Evolutionary conservation across 2,888 invertebrate genomes (phyloP).

Genomic region (Cosmorhoe ocellata): DNA sequence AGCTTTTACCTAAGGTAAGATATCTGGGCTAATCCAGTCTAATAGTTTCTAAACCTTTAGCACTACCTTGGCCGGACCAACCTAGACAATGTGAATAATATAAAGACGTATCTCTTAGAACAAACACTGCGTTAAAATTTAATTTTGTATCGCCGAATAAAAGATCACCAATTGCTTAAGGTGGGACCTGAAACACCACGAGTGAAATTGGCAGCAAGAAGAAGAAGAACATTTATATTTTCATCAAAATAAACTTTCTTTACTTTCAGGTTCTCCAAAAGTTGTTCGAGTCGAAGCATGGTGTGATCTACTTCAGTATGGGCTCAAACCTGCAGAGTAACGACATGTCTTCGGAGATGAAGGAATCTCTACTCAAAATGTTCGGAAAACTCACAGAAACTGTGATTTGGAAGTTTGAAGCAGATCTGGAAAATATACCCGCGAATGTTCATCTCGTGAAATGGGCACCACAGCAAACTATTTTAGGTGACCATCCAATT

Average conservation of each 20-base stretch:
- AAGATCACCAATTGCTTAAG: too few relatives aligned
- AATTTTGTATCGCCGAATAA: too few relatives aligned
- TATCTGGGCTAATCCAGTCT: not conserved
- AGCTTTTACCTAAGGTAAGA: constrained; percentile 57
- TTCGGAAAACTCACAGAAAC: constrained; percentile 58
- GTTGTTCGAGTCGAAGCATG: constrained; percentile 52
- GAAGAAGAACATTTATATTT: too few relatives aligned
- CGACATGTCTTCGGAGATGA: constrained; percentile 52
- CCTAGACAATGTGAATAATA: too few relatives aligned
- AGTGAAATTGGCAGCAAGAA: too few relatives aligned
- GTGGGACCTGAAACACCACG: too few relatives aligned
- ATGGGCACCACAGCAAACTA: constrained; percentile 66
- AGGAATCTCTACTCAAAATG: constrained; percentile 46
- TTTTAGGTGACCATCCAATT: constrained; percentile 37
- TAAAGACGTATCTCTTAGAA: too few relatives aligned
- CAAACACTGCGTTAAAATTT: too few relatives aligned
- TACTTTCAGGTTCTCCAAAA: constrained; percentile 56
- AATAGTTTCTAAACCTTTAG: too few relatives aligned
- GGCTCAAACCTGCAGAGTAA: constrained; percentile 51
- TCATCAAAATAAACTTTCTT: too few relatives aligned
- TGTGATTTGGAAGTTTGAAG: constrained; percentile 68
- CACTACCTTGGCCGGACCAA: too few relatives aligned
- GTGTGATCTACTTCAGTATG: constrained; percentile 61
- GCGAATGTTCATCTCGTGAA: constrained; percentile 57
- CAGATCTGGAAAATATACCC: constrained; percentile 47